Base-by-base conservation (phyloP, 2,797 vertebrate genomes). In the Manis javanica region DNA sequence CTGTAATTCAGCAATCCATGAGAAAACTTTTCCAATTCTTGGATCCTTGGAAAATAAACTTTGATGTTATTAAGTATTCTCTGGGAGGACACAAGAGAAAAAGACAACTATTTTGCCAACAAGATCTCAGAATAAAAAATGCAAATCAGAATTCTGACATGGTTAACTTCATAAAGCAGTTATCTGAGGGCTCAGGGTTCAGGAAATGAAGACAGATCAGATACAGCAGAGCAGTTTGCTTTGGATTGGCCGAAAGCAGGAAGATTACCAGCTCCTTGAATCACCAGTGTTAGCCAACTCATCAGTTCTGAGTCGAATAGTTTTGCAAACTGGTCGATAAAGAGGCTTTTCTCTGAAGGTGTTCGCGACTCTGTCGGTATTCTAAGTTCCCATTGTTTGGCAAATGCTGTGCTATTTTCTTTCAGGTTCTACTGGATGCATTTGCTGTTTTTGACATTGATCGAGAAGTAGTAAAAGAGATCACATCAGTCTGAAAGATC, bases 31-130 rank as follows among this genome's bases (percentile, higher is more conserved):
- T 79, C 89, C n/a, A 16, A 39, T 78, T 1, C 34, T 90, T 96
- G 46, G 5, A 57, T 71, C 86, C 57, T 94, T 90, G 85, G 91
- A 88, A 96, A 92, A 95, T 71, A 87, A 94, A 63, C 61, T 39
- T 68, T 59, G 37, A 77, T 74, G 87, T 94, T 51, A 68, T 90
- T 81, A 90, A 69, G 71, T 81, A 68, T 81, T 78, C 82, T 79
- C 31, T 78, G 77, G 21, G 46, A 91, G 69, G 31, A 74, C 68
- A 29, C 55, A 71, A 51, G 21, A 79, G 34, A 75, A 90, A 87
- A 85, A 90, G 34, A 81, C 34, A 53, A 69, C 37, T 63, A 10
- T 57, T 75, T 69, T 82, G 85, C 61, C 72, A 94, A 77, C 19
- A 26, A 2, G 74, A 74, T 86, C 72, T 63, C 42, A 95, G 68